Evolutionary conservation across 2,113 vertebrate genomes (phyloP).

Genomic region (Carassius carassius): DNA sequence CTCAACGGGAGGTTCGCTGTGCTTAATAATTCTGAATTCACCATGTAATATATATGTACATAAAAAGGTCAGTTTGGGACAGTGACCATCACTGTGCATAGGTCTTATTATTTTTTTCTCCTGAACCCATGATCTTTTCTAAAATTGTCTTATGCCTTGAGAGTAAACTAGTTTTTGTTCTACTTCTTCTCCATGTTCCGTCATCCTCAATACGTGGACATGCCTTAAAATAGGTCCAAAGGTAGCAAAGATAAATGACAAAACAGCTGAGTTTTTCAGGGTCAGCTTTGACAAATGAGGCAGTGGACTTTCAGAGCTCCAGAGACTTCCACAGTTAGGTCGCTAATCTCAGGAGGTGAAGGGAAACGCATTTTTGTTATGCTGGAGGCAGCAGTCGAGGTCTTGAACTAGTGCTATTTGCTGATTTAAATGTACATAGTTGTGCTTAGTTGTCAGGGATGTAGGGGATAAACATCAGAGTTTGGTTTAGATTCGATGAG

Average conservation of each 20-base stretch:
- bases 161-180: conserved; percentile 59
- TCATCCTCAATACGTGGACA: conserved; percentile 47
- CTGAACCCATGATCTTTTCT: conserved; percentile 29
- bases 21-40: neutral
- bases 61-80: neutral
- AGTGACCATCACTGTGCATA: neutral
- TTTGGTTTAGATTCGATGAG: neutral
- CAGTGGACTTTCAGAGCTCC: conserved; percentile 66
- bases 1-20: neutral
- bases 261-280: conserved; percentile 66
- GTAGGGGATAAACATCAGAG: neutral
- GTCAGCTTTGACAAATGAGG: conserved; percentile 78
- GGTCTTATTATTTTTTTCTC: neutral
- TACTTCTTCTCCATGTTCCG: conserved; percentile 53
- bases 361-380: conserved; percentile 35
- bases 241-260: conserved; percentile 61
- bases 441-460: neutral
- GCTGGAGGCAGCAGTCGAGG: conserved; percentile 23
- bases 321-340: conserved; percentile 75
- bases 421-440: neutral
- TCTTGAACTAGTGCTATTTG: conserved; percentile 41
- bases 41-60: neutral
- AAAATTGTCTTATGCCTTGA: conserved; percentile 25
- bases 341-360: conserved; percentile 64
- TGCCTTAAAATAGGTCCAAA: conserved; percentile 67